These are phyloP conservation scores for Spilosoma lubricipeda DNA, from an alignment of 2,888 invertebrate species.

Conservation along the genomic window DNA sequence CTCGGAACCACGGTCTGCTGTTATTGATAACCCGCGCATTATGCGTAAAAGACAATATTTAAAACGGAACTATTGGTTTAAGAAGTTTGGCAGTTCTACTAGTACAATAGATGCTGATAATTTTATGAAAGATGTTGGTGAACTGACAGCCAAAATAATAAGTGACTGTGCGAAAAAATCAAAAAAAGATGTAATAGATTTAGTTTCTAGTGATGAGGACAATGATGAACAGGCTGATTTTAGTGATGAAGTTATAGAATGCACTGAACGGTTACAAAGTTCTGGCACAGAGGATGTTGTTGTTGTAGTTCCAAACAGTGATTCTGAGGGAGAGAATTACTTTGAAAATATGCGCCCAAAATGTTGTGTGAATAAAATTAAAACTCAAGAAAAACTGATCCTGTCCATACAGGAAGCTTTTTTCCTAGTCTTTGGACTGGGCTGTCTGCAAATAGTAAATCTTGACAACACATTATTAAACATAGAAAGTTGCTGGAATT, in stretches of 20 bases:
- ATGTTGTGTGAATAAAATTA: conserved; percentile 86
- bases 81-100: conserved; percentile 67
- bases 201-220: conserved; percentile 77
- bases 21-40: conserved; percentile 74
- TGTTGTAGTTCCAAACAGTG: conserved; percentile 88
- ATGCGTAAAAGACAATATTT: conserved; percentile 87
- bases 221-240: conserved; percentile 50
- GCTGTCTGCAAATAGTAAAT: conserved; percentile 88
- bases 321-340: conserved; percentile 88
- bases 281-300: conserved; percentile 75
- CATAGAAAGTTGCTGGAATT: conserved; percentile 84
- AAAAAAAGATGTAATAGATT: conserved; percentile 76
- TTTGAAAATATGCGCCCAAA: conserved; percentile 87
- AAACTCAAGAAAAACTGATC: conserved; percentile 87
- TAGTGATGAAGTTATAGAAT: conserved; percentile 20
- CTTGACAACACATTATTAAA: conserved; percentile 80
- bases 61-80: conserved; percentile 85
- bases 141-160: conserved; percentile 65
- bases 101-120: conserved; percentile 55
- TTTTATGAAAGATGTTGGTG: conserved; percentile 71
- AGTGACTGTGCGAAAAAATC: conserved; percentile 59
- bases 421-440: conserved; percentile 89
- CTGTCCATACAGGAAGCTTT: conserved; percentile 92
- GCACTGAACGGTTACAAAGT: conserved; percentile 49
- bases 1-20: conserved; percentile 79